Conservation (phyloP, 2,797 vertebrate species). For the Caiman crocodilus region DNA sequence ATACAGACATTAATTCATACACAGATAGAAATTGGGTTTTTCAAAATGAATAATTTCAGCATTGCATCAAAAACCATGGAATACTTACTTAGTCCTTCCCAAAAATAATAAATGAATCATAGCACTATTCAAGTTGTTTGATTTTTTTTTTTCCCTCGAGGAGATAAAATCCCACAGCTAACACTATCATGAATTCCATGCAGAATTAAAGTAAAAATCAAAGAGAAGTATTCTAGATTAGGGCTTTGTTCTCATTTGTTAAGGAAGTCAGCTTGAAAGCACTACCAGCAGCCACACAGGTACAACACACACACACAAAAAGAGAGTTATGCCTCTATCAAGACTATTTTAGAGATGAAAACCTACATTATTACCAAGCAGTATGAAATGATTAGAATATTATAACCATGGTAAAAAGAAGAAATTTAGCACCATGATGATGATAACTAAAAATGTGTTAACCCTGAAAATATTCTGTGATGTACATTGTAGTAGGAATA, state of each 20-base stretch:
- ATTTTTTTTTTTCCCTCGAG: not conserved
- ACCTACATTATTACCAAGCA: not conserved
- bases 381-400: not conserved
- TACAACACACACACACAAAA: not conserved
- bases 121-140: not conserved
- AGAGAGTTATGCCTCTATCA: not conserved
- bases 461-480: not conserved
- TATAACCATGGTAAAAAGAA: not conserved
- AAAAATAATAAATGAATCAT: not conserved
- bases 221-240: fast-evolving
- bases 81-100: not conserved
- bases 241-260: not conserved
- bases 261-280: not conserved
- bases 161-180: not conserved
- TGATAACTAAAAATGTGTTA: not conserved
- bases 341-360: not conserved
- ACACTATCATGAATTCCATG: not conserved
- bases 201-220: not conserved
- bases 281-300: not conserved
- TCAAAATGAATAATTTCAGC: not conserved
- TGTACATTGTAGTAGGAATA: not conserved
- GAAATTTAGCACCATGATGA: not conserved
- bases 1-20: not conserved
- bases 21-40: not conserved
- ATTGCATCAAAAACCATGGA: not conserved